These are phyloP conservation scores for Dinocampus coccinellae DNA, from an alignment of 2,888 invertebrate genomes.

Conservation along the genomic window DNA sequence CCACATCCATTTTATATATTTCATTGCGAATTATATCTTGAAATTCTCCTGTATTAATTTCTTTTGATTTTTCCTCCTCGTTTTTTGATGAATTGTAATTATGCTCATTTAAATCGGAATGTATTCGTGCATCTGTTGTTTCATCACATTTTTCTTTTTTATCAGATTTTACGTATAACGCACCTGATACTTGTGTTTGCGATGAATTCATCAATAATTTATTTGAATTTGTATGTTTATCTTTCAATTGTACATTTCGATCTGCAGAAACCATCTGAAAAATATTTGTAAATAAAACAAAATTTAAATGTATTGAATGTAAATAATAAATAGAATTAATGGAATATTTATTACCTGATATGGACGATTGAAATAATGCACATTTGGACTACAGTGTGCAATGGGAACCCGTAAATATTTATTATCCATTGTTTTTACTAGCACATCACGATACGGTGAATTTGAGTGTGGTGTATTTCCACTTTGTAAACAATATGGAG, in stretches of 20 bases:
- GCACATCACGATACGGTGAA: slow-evolving; percentile 38
- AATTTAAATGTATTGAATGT: not conserved
- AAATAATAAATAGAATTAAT: not conserved
- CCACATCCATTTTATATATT: slow-evolving; percentile 52
- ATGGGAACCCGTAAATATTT: slow-evolving; percentile 50
- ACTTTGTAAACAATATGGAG: slow-evolving; percentile 42
- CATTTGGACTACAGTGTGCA: slow-evolving; percentile 32
- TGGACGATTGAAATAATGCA: slow-evolving; percentile 24
- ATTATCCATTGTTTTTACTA: slow-evolving; percentile 46
- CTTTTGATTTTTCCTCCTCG: not conserved
- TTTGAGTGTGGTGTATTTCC: slow-evolving; percentile 33
- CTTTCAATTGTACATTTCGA: not conserved
- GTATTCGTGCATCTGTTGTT: not conserved
- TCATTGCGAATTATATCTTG: not conserved
- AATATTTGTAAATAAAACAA: not conserved
- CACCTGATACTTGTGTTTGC: not conserved
- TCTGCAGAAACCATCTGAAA: not conserved
- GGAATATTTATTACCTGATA: slow-evolving; percentile 36
- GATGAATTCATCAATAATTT: not conserved
- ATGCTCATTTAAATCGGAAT: not conserved
- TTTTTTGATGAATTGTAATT: not conserved
- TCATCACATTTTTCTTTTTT: not conserved
- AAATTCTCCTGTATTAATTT: not conserved
- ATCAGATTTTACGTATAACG: not conserved
- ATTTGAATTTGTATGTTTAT: not conserved